Conservation (phyloP, 2,113 vertebrate genomes). For the Daboia siamensis region DNA sequence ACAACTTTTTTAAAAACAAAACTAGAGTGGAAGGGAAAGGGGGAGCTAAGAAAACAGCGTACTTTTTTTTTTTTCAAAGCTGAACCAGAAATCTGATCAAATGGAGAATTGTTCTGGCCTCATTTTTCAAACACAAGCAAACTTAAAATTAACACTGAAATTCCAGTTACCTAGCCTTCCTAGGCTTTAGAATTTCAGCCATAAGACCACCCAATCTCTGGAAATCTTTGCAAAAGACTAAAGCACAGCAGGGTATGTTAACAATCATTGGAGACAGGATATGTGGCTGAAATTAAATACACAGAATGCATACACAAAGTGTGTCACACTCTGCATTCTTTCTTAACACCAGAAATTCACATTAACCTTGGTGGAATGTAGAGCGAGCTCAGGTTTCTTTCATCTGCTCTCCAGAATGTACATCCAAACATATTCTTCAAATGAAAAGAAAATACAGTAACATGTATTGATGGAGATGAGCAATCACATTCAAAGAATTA, state of each 20-base stretch:
- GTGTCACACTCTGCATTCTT: neutral
- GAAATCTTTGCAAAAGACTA: conserved; percentile 37
- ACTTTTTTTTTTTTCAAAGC: neutral
- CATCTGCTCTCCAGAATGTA: neutral
- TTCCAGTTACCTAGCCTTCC: conserved; percentile 30
- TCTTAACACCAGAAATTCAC: conserved; percentile 21
- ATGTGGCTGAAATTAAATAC: conserved; percentile 44
- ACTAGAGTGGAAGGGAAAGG: neutral
- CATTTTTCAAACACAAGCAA: conserved; percentile 51
- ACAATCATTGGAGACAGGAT: conserved; percentile 54
- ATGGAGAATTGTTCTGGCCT: conserved; percentile 43
- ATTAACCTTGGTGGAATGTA: conserved; percentile 49
- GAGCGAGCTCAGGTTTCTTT: conserved; percentile 10
- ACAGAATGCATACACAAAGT: conserved; percentile 24
- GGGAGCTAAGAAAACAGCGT: neutral
- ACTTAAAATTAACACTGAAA: conserved; percentile 45
- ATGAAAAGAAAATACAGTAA: neutral
- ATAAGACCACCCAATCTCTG: conserved; percentile 54
- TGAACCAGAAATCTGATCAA: conserved; percentile 24
- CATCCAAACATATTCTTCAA: neutral
- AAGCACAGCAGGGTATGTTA: conserved; percentile 27
- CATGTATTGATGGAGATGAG: neutral
- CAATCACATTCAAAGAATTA: neutral
- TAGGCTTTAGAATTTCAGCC: conserved; percentile 9
- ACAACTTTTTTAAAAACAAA: neutral